A percentile compares a stretch with the other conserved stretches of the same genome.
Evolutionary conservation across 2,888 invertebrate genomes (phyloP).

Genomic region (Phaonia tiefii): DNA sequence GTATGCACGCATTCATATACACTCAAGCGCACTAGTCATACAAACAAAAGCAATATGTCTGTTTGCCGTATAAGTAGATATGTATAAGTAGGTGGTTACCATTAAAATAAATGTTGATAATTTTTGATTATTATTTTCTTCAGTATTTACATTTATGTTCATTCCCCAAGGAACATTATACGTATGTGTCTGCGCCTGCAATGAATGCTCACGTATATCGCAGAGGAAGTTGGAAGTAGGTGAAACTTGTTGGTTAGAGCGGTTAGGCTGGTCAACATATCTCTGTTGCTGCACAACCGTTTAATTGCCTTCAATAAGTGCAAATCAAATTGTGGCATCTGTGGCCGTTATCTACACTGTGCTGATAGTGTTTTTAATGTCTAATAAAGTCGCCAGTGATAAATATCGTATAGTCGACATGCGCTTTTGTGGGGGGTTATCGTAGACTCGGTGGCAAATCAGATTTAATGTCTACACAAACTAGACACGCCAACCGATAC

Average conservation of each 20-base stretch:
- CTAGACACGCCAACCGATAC: not conserved
- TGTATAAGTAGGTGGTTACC: conserved; percentile 44
- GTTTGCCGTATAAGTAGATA: no score
- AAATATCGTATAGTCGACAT: conserved; percentile 33
- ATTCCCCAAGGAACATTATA: no score
- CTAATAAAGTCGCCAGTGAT: conserved; percentile 49
- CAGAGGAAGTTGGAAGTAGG: not conserved
- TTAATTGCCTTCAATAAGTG: conserved; percentile 67
- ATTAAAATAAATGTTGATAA: conserved; percentile 53
- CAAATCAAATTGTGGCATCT: conserved; percentile 67
- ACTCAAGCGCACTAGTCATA: not conserved
- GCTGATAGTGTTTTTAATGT: conserved; percentile 52
- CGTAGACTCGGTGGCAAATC: conserved; percentile 42
- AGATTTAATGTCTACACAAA: conserved; percentile 41
- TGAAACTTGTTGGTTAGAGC: not conserved
- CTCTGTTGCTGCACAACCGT: conserved; percentile 60
- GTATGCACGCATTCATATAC: not conserved
- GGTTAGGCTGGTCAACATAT: conserved; percentile 30
- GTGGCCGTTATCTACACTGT: conserved; percentile 50
- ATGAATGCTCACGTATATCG: no score
- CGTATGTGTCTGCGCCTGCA: not conserved
- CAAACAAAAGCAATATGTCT: conserved; percentile 30
- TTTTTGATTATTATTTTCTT: conserved; percentile 44
- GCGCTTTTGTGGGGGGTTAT: not conserved
- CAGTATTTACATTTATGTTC: conserved; percentile 21